These are phyloP conservation scores for Zootermopsis nevadensis DNA, from an alignment of 2,888 invertebrate genomes.

Conservation along the genomic window DNA sequence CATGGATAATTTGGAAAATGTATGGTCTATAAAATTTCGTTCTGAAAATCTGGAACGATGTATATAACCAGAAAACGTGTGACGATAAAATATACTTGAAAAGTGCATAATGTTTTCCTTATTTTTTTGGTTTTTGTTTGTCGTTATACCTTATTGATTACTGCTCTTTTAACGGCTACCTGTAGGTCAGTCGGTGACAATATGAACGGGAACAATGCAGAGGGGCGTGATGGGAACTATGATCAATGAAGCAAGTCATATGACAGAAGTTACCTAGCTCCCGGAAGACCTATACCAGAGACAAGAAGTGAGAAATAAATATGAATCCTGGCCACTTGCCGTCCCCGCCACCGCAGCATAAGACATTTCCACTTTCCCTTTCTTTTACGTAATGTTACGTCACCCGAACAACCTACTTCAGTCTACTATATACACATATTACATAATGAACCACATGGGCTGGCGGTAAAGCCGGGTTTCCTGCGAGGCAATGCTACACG, in stretches of 20 bases:
- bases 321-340: constrained; percentile 31
- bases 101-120: no score
- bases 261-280: not conserved
- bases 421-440: constrained; percentile 34
- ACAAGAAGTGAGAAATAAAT: constrained; percentile 9
- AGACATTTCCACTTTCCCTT: constrained; percentile 48
- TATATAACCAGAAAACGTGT: no score
- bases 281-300: constrained; percentile 26
- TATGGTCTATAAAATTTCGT: no score
- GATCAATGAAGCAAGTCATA: not conserved
- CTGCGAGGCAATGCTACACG: constrained; percentile 23
- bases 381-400: constrained; percentile 48
- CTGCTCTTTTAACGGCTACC: no score
- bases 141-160: no score
- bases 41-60: no score
- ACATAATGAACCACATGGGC: constrained; percentile 40
- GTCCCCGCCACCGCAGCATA: constrained; percentile 3
- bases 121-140: no score
- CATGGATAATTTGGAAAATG: no score
- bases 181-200: no score
- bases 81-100: no score
- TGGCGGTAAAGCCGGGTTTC: constrained; percentile 28
- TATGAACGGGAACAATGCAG: not conserved
- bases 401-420: constrained; percentile 40
- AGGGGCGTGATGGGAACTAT: not conserved